Conservation (phyloP, 2,113 vertebrate species). For the Ceyx cyanopectus region DNA sequence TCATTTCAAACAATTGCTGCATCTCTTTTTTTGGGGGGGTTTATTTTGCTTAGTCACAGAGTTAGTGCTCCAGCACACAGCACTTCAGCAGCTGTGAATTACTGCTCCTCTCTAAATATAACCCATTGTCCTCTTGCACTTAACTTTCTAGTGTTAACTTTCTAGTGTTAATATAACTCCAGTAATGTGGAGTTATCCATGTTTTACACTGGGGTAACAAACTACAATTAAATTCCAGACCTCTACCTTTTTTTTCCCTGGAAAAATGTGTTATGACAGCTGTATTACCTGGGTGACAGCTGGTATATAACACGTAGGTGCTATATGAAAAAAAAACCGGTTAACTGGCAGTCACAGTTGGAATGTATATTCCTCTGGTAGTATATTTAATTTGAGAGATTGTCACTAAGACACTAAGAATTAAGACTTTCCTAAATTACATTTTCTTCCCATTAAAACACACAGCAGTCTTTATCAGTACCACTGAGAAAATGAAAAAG, state of each 20-base stretch:
- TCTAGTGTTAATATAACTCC: not conserved
- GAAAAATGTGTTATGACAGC: not conserved
- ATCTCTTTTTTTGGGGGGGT: accelerated
- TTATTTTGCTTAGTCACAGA: not conserved
- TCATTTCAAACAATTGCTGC: not conserved
- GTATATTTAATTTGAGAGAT: not conserved
- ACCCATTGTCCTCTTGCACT: not conserved
- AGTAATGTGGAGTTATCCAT: not conserved
- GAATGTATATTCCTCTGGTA: not conserved
- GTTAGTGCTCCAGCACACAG: not conserved
- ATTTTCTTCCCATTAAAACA: not conserved
- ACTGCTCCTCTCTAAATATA: slow-evolving; percentile 9
- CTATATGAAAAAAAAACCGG: not conserved
- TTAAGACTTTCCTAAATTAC: not conserved
- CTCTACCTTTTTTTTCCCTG: not conserved
- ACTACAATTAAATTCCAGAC: not conserved
- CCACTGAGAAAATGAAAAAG: not conserved
- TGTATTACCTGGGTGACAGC: not conserved
- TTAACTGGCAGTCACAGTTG: not conserved
- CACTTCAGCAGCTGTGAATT: not conserved
- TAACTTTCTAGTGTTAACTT: not conserved
- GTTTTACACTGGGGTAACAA: not conserved
- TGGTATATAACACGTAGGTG: not conserved
- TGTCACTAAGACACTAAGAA: not conserved
- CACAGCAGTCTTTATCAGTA: not conserved